Base-by-base conservation (phyloP, 2,113 vertebrate genomes). In the Coryphaenoides rupestris region DNA sequence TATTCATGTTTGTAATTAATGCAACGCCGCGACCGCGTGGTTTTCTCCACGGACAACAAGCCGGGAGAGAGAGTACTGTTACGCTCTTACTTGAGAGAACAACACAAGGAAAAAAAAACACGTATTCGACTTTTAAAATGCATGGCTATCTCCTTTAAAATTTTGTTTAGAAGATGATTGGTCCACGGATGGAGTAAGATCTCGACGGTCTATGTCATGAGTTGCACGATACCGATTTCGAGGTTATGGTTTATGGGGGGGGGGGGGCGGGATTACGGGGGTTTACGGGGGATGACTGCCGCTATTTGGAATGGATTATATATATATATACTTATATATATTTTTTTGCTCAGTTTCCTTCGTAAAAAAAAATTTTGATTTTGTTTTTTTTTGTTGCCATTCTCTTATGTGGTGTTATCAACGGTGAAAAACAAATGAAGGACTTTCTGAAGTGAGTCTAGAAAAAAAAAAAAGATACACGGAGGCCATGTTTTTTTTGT, bases 381-480 rank as follows among this genome's bases (percentile, higher is more conserved):
- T 73, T 54, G 66, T 64, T 75, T 66, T 15, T 65, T 66, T 68
- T 75, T 70, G 75, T 57, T 66, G 60, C 59, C 68, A 56, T 69
- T 77, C 50, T 70, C 73, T 69, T 67, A 69, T 63, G 81, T 75
- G 82, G 84, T 75, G 75, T 67, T 80, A 65, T 78, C 73, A 74
- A 56, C 77, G 75, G 78, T 61, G 71, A 50, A 74, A 76, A 76
- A 77, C 74, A 87, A 86, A 89, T 90, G 88, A 90, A 90, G 87
- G 86, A 89, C 84, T 78, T 81, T 83, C 83, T 87, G 77, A 83
- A 87, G 82, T 83, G 81, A 80, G 68, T 86, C 79, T 81, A 57
- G 55, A 64, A 63, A 63, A 58, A 55, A 63, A 79, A 73, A 80
- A 50, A 50, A 50, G n/a, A 84, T 84, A 79, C 69, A 73, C 82